A percentile compares a stretch with the other conserved stretches of the same genome.
These are phyloP conservation scores for Taphrorychus bicolor DNA, from an alignment of 2,888 invertebrate species.

Conservation along the genomic window DNA sequence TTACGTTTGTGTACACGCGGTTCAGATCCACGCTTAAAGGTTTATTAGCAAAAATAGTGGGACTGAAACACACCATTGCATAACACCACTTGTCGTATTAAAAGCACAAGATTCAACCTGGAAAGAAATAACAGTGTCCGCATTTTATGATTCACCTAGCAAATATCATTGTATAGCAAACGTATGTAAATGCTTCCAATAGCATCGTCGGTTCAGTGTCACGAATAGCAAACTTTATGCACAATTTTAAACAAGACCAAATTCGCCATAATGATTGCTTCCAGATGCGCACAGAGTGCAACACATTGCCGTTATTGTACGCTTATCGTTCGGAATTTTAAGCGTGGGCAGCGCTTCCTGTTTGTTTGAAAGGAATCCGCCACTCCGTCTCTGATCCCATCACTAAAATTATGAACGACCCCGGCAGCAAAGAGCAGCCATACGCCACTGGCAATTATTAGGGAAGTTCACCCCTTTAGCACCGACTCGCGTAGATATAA, in stretches of 20 bases:
- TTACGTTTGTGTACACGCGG: conserved; percentile 1
- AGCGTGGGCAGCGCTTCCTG: not conserved
- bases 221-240: not conserved
- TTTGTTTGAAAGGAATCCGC: too few relatives aligned
- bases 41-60: conserved; percentile 2
- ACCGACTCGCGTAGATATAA: conserved; percentile 34
- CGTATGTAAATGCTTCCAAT: too few relatives aligned
- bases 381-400: too few relatives aligned
- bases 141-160: too few relatives aligned
- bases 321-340: not conserved
- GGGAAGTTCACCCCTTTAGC: conserved; percentile 1
- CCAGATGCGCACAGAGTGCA: not conserved
- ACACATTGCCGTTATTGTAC: not conserved
- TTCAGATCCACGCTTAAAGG: conserved; percentile 2
- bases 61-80: not conserved
- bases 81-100: not conserved
- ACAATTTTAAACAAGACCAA: not conserved
- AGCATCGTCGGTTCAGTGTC: not conserved
- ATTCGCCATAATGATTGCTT: not conserved
- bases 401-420: not conserved
- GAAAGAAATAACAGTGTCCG: not conserved
- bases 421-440: not conserved
- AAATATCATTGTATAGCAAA: too few relatives aligned
- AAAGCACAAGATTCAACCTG: not conserved
- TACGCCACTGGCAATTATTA: conserved; percentile 10